A percentile compares a stretch with the other conserved stretches of the same genome.
phyloP scores from a whole-genome alignment of 23 tunicate species.

The Clavelina lepadiformis region DNA sequence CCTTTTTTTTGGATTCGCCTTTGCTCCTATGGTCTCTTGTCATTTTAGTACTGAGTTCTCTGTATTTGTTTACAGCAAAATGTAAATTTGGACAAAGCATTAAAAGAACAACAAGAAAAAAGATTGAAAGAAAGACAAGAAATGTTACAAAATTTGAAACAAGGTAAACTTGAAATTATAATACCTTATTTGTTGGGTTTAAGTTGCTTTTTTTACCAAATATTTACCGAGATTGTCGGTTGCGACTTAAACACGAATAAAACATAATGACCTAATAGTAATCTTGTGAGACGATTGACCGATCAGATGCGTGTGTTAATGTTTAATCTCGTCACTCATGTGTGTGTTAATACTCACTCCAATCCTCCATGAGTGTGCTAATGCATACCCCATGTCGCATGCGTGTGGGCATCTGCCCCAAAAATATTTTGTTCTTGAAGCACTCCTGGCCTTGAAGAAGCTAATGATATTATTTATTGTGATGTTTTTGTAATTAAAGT shows the following conservation, averaged over 20 bases:
- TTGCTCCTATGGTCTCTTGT: background rate
- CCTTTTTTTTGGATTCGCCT: background rate
- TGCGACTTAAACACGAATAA: background rate
- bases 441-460: no score
- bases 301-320: no score
- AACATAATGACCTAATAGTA: background rate
- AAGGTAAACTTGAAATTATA: conserved; percentile 27
- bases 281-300: no score
- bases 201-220: background rate
- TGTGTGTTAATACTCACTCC: no score
- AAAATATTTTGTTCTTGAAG: no score
- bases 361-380: no score
- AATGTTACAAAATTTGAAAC: conserved; percentile 36
- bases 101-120: conserved; percentile 64
- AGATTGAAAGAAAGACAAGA: conserved; percentile 58
- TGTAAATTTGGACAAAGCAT: conserved; percentile 43
- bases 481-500: no score
- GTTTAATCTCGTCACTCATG: no score
- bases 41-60: background rate
- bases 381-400: no score
- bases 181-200: background rate
- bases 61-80: conserved; percentile 23
- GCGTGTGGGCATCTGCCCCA: no score
- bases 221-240: no score
- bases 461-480: no score